Percentiles rank a stretch among this genome's conserved stretches.
phyloP scores from a whole-genome alignment of 1,140 invertebrate genomes.

The Condylostylus longicornis region DNA sequence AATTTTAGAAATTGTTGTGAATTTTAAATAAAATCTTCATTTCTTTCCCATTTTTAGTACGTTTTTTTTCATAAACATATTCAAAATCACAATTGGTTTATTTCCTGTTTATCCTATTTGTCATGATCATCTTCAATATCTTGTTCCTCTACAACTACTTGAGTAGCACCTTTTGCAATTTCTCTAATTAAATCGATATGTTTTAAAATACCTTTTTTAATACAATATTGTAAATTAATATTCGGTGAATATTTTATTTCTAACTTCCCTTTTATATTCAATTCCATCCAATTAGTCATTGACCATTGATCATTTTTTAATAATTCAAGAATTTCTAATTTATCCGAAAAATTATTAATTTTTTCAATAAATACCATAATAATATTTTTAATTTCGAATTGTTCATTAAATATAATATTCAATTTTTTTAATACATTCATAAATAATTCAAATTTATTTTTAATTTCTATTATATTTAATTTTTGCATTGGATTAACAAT shows the following conservation, averaged over 20 bases:
- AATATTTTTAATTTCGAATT: constrained; percentile 23
- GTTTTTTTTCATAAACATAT: no score
- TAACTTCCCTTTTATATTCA: constrained; percentile 11
- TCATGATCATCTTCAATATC: no score
- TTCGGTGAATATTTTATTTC: constrained; percentile 21
- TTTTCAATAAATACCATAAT: constrained; percentile 13
- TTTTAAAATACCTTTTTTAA: constrained; percentile 22
- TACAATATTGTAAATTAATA: constrained; percentile 22
- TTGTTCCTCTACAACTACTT: no score
- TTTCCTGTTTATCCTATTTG: no score
- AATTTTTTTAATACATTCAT: constrained; percentile 14
- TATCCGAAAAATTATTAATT: constrained; percentile 18
- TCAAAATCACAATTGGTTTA: no score
- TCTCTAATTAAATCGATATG: constrained; percentile 16
- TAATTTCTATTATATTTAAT: no score
- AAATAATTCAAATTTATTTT: constrained; percentile 21
- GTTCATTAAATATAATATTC: constrained; percentile 16
- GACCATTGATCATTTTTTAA: constrained; percentile 29
- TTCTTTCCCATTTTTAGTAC: no score
- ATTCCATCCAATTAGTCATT: constrained; percentile 23
- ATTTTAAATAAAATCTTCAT: no score
- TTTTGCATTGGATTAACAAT: constrained; percentile 22
- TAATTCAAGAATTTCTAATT: constrained; percentile 19
- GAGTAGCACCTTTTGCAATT: constrained; percentile 18
- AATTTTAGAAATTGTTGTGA: no score